These are phyloP conservation scores for Drosophila sp. DNA, from an alignment of 1,140 invertebrate species.

Conservation along the genomic window DNA sequence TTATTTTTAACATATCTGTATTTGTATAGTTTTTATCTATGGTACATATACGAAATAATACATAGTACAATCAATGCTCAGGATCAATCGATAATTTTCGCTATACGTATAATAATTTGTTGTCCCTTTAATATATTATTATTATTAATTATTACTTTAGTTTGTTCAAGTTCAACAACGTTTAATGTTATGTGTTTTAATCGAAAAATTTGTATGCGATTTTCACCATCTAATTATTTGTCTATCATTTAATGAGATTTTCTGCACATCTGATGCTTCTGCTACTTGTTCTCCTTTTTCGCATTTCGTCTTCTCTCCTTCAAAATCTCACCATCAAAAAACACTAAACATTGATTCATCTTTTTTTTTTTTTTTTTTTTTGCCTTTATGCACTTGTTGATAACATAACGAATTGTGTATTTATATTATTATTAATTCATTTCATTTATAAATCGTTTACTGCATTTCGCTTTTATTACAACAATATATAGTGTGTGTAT, in stretches of 20 bases:
- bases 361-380: slow-evolving; percentile 35
- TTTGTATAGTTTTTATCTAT: slow-evolving; percentile 51
- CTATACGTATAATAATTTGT: slow-evolving; percentile 65
- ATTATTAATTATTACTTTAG: slow-evolving; percentile 42
- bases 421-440: slow-evolving; percentile 55
- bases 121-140: slow-evolving; percentile 44
- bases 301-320: no score
- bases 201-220: slow-evolving; percentile 42
- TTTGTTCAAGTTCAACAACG: slow-evolving; percentile 73
- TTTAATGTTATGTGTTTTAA: slow-evolving; percentile 49
- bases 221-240: slow-evolving; percentile 75
- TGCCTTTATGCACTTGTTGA: slow-evolving; percentile 69
- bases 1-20: slow-evolving; percentile 42
- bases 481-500: slow-evolving; percentile 53
- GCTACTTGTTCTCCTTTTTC: slow-evolving; percentile 17
- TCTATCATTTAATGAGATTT: slow-evolving; percentile 82
- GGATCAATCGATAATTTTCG: slow-evolving; percentile 71
- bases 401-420: slow-evolving; percentile 79
- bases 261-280: slow-evolving; percentile 3
- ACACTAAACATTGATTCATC: slow-evolving; percentile 74
- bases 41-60: slow-evolving; percentile 75
- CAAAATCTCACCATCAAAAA: slow-evolving; percentile 67
- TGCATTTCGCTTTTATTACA: slow-evolving; percentile 65
- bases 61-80: slow-evolving; percentile 60
- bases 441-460: slow-evolving; percentile 63